A percentile compares a stretch with the other conserved stretches of the same genome.
These are phyloP conservation scores for Mohoua ochrocephala DNA, from an alignment of 2,113 vertebrate species.

Conservation along the genomic window DNA sequence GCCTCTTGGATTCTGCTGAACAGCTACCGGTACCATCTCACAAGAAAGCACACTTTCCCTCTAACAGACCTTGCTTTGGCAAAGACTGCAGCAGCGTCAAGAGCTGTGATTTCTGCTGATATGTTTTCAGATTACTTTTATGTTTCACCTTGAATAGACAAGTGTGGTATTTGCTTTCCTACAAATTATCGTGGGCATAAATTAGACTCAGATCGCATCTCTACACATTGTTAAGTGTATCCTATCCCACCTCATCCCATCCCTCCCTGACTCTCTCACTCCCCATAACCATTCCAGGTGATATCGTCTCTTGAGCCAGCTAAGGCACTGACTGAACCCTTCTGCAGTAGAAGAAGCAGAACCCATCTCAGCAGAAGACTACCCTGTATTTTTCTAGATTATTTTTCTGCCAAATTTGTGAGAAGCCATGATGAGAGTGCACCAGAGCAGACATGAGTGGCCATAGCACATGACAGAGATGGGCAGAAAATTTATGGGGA, in stretches of 20 bases:
- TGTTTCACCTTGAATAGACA: background rate
- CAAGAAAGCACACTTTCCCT: background rate
- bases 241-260: background rate
- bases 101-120: background rate
- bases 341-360: background rate
- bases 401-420: background rate
- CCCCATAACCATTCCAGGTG: background rate
- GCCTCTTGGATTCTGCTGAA: background rate
- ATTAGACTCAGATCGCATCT: background rate
- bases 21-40: background rate
- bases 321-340: background rate
- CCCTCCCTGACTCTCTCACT: background rate
- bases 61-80: background rate
- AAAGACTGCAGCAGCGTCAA: background rate
- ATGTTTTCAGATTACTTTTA: background rate
- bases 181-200: background rate
- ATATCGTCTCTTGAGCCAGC: background rate
- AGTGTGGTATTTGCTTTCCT: background rate
- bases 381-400: background rate
- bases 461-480: background rate
- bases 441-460: rapidly evolving
- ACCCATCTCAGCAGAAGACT: background rate
- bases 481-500: background rate
- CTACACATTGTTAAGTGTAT: background rate
- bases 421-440: background rate